Conservation (phyloP, 92 coral and sea anemone species). For the Phenganax subtilis region DNA sequence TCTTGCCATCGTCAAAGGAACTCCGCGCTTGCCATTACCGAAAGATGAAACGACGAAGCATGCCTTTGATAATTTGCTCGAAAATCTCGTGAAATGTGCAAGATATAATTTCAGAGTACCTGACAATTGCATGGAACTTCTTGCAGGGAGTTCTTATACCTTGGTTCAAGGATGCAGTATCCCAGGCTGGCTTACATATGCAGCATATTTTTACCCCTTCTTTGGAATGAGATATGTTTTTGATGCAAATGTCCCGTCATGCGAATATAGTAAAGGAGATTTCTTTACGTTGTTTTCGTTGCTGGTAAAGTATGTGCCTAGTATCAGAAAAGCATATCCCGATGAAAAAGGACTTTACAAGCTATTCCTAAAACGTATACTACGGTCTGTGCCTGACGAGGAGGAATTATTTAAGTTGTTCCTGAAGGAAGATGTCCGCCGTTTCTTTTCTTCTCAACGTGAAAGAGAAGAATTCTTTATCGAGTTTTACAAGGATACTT, state of each 20-base stretch:
- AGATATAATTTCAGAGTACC: not conserved
- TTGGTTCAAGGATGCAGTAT: conserved; percentile 3
- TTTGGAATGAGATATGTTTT: conserved; percentile 4
- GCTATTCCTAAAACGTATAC: not conserved
- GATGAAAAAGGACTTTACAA: not conserved
- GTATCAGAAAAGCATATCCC: not conserved
- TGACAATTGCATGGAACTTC: not conserved
- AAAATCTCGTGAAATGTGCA: not conserved
- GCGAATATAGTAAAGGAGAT: not conserved
- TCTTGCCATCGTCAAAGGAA: not conserved
- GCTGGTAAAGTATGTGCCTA: not conserved
- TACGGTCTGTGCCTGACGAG: not conserved
- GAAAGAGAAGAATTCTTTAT: not conserved
- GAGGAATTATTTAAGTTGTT: not conserved
- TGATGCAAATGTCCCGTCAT: not conserved
- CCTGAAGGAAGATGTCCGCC: conserved; percentile 1
- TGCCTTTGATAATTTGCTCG: conserved; percentile 7
- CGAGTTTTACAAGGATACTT: not conserved
- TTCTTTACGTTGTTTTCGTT: not conserved
- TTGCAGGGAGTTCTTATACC: not conserved
- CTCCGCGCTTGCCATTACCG: not conserved
- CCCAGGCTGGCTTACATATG: conserved; percentile 7
- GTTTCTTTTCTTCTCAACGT: not conserved
- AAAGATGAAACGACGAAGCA: not conserved
- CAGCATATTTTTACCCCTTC: not conserved